Percentiles rank a stretch among this genome's conserved stretches.
These are phyloP conservation scores for Diarsia mendica DNA, from an alignment of 2,888 invertebrate species.

Conservation along the genomic window DNA sequence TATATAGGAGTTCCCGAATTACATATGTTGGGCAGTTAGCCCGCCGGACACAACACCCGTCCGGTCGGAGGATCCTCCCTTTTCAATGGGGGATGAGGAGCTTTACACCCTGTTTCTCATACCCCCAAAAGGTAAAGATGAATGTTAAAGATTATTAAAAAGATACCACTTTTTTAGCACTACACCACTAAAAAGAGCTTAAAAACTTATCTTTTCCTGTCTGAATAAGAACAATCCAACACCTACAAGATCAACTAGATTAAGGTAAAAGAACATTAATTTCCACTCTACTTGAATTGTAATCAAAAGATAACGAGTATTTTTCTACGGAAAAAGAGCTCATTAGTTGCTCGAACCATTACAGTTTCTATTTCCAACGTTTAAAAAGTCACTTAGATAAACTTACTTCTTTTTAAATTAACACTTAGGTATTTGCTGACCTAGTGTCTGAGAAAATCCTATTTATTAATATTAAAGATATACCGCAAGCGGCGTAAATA, in stretches of 20 bases:
- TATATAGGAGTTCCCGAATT: too few relatives aligned
- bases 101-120: too few relatives aligned
- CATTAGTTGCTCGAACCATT: slow-evolving; percentile 31
- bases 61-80: too few relatives aligned
- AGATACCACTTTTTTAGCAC: background rate
- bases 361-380: slow-evolving; percentile 20
- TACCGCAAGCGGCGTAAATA: too few relatives aligned
- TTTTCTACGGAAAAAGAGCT: slow-evolving; percentile 15
- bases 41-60: too few relatives aligned
- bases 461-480: too few relatives aligned
- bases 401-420: slow-evolving; percentile 20
- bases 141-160: background rate
- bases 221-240: background rate
- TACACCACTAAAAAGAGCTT: background rate
- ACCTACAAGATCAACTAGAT: background rate
- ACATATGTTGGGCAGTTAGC: too few relatives aligned
- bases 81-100: too few relatives aligned
- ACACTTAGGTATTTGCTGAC: background rate
- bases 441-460: slow-evolving; percentile 27
- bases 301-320: slow-evolving; percentile 17
- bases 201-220: background rate
- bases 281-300: slow-evolving; percentile 2
- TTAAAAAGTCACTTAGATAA: slow-evolving; percentile 17
- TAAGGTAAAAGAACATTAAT: slow-evolving; percentile 23
- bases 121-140: too few relatives aligned